Conservation (phyloP, 2,113 vertebrate genomes). For the Chunga burmeisteri region DNA sequence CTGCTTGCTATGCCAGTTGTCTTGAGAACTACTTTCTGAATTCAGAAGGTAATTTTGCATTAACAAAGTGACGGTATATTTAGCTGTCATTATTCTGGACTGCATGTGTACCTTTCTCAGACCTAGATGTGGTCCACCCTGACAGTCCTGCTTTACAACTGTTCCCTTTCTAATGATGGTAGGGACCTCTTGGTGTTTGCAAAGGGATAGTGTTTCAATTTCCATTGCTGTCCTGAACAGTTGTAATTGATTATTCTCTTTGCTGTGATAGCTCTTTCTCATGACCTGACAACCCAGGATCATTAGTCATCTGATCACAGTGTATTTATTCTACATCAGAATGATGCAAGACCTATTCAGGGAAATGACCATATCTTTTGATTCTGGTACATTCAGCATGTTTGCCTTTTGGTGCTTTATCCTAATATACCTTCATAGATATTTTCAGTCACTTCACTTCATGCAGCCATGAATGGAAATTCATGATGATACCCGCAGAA, state of each 20-base stretch:
- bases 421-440: neutral
- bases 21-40: neutral
- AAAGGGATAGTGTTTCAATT: neutral
- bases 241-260: slow-evolving; percentile 16
- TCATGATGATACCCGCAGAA: neutral
- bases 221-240: neutral
- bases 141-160: neutral
- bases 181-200: neutral
- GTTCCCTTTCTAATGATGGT: neutral
- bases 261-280: slow-evolving; percentile 4
- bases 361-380: neutral
- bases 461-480: neutral
- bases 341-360: neutral
- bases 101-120: neutral
- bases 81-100: neutral
- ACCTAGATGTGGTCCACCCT: neutral
- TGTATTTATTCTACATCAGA: neutral
- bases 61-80: neutral
- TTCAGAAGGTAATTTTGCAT: neutral
- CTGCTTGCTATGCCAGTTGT: neutral
- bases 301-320: neutral
- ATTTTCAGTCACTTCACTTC: neutral
- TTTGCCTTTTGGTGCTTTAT: neutral
- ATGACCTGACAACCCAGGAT: slow-evolving; percentile 18
- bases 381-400: neutral